Evolutionary conservation across 1,140 invertebrate genomes (phyloP).

Genomic region (Sminthurinus signatus): DNA sequence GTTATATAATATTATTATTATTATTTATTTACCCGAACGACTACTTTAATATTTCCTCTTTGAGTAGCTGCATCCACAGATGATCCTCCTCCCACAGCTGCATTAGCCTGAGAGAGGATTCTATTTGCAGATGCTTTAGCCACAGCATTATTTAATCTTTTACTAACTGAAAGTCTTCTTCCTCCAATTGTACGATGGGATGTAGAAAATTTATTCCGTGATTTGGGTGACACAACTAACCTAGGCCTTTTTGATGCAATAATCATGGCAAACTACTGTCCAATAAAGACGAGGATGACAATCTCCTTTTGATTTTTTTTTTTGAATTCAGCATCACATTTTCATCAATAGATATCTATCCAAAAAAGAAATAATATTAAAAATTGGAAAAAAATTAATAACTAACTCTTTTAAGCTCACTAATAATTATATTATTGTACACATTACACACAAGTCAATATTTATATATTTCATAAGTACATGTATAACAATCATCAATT

Average conservation of each 20-base stretch:
- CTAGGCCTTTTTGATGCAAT: background rate
- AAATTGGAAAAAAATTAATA: too few species aligned
- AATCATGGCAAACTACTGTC: too few species aligned
- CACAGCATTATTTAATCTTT: background rate
- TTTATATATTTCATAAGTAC: too few species aligned
- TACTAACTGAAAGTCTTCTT: background rate
- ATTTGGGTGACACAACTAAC: slow-evolving; percentile 4
- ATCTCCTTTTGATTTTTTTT: too few species aligned
- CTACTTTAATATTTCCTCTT: slow-evolving; percentile 58
- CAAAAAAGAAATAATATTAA: too few species aligned
- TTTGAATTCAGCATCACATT: slow-evolving; percentile 4
- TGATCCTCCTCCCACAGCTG: slow-evolving; percentile 31
- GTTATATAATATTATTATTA: too few species aligned
- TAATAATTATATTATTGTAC: too few species aligned
- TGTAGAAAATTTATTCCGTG: background rate
- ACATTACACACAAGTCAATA: too few species aligned
- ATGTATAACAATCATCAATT: too few species aligned
- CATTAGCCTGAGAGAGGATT: background rate
- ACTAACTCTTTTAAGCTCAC: too few species aligned
- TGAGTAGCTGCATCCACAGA: slow-evolving; percentile 17
- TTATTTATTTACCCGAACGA: slow-evolving; percentile 68
- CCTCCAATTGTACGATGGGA: background rate
- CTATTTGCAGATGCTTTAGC: background rate
- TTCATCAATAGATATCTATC: too few species aligned
- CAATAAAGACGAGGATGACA: too few species aligned